These are phyloP conservation scores for Plecotus auritus DNA, from an alignment of 2,113 vertebrate species.

Conservation along the genomic window DNA sequence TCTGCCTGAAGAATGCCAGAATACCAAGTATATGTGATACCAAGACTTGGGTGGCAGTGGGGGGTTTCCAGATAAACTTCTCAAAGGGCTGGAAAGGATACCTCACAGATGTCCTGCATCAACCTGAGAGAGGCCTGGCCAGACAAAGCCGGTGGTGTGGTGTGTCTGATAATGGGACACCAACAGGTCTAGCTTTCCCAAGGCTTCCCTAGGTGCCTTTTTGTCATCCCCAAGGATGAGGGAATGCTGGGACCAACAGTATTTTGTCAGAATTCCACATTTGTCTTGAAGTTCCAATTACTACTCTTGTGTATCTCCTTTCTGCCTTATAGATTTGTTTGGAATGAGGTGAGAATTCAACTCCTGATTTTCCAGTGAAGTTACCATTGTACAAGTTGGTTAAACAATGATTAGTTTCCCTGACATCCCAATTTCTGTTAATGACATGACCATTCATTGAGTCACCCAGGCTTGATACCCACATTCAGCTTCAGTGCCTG, in stretches of 20 bases:
- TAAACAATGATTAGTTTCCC: not conserved
- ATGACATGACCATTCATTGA: not conserved
- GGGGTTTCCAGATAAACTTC: not conserved
- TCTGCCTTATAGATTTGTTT: not conserved
- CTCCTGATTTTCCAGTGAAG: not conserved
- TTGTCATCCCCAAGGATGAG: not conserved
- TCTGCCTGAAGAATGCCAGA: not conserved
- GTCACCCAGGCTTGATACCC: not conserved
- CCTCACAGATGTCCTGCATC: no score
- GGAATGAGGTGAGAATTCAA: not conserved
- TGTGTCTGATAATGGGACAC: not conserved
- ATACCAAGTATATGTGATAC: not conserved
- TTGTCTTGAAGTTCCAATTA: not conserved
- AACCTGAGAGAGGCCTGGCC: not conserved
- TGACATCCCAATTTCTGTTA: not conserved
- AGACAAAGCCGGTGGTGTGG: rapidly evolving
- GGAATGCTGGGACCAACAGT: not conserved
- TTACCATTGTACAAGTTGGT: not conserved
- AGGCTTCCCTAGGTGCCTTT: not conserved
- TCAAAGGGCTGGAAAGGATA: not conserved
- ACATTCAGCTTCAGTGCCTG: not conserved
- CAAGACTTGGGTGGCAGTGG: rapidly evolving
- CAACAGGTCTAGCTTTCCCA: not conserved
- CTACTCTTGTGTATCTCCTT: not conserved
- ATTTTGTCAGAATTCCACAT: not conserved